A percentile compares a stretch with the other conserved stretches of the same genome.
Conservation (phyloP, 2,113 vertebrate genomes). For the Nyctibius bracteatus region DNA sequence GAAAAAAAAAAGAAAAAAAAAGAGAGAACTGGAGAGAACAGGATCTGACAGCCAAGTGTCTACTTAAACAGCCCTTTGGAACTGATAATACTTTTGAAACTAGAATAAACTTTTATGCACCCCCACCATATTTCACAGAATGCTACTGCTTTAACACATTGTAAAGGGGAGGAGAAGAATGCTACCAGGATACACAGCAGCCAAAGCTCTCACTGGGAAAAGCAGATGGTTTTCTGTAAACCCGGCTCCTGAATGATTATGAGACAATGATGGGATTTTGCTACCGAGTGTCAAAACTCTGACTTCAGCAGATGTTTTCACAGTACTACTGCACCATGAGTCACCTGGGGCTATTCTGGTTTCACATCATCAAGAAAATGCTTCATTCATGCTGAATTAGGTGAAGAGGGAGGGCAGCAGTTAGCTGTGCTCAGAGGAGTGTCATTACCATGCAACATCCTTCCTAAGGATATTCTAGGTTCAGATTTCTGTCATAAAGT, state of each 20-base stretch:
- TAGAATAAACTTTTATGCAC: not conserved
- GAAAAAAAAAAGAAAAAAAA: not conserved
- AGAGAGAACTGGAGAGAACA: too few relatives aligned
- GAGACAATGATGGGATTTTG: not conserved
- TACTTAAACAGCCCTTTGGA: not conserved
- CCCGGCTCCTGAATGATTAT: not conserved
- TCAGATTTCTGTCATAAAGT: not conserved
- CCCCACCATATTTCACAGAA: not conserved
- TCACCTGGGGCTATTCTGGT: constrained; percentile 24
- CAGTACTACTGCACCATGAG: not conserved
- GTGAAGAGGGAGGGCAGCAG: constrained; percentile 2
- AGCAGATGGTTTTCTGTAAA: not conserved
- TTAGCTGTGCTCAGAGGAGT: not conserved
- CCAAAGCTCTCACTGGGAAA: not conserved
- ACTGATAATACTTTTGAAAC: not conserved
- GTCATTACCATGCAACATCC: not conserved
- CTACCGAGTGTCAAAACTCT: not conserved
- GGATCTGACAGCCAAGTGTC: not conserved
- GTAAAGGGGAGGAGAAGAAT: not conserved
- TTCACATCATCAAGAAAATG: not conserved
- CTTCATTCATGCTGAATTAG: constrained; percentile 36
- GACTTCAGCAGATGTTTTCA: constrained; percentile 1
- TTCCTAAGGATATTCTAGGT: not conserved
- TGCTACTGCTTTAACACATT: not conserved
- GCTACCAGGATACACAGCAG: not conserved